Evolutionary conservation across 2,888 invertebrate species (phyloP).

Genomic region (Mythimna impura): DNA sequence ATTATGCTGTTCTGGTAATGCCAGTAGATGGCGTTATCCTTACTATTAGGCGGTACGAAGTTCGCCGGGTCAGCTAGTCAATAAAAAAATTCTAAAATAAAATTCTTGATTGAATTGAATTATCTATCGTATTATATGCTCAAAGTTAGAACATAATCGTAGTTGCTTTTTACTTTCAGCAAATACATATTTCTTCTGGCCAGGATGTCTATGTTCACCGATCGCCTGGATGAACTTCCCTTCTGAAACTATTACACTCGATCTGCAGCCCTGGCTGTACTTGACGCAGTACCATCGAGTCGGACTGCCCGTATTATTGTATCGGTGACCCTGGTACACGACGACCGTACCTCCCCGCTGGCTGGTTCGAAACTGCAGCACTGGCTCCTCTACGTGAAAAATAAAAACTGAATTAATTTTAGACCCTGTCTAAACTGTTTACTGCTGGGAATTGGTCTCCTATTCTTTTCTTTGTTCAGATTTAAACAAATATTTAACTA

Average conservation of each 20-base stretch:
- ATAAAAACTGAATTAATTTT: conserved; percentile 1
- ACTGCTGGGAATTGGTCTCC: not conserved
- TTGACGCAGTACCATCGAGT: conserved; percentile 74
- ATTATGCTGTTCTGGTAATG: too few species aligned
- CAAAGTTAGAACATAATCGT: too few species aligned
- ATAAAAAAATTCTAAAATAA: too few species aligned
- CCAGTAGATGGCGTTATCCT: too few species aligned
- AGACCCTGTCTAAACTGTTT: not conserved
- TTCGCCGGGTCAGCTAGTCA: too few species aligned
- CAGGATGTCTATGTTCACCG: conserved; percentile 64
- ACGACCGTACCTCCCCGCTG: conserved; percentile 54
- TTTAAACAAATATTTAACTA: too few species aligned
- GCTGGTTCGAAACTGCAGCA: conserved; percentile 54
- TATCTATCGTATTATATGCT: too few species aligned
- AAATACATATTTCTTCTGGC: not conserved
- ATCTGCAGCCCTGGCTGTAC: conserved; percentile 66
- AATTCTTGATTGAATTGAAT: too few species aligned
- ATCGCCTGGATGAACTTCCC: conserved; percentile 47
- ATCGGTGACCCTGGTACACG: conserved; percentile 54
- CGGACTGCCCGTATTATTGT: conserved; percentile 51
- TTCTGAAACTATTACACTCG: conserved; percentile 53
- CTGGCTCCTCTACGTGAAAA: conserved; percentile 18
- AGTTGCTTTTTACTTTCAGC: too few species aligned
- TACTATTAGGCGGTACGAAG: too few species aligned
- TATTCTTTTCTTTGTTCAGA: not conserved